phyloP scores from a whole-genome alignment of 2,797 vertebrate genomes.

The Lateolabrax maculatus region DNA sequence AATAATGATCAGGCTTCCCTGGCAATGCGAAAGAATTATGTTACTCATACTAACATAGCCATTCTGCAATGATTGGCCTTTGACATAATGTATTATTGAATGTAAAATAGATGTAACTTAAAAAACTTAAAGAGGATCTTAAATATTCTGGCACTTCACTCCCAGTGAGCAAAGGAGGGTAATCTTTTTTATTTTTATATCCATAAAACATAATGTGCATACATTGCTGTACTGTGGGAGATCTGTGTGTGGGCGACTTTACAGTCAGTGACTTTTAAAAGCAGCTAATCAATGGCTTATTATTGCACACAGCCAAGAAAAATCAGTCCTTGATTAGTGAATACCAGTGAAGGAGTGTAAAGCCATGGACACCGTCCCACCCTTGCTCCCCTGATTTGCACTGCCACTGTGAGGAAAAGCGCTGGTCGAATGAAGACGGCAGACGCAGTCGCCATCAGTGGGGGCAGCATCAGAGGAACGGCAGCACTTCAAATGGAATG shows the following conservation, averaged over 20 bases:
- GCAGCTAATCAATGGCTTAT: constrained; percentile 71
- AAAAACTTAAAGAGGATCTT: neutral
- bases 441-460: constrained; percentile 79
- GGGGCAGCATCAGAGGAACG: constrained; percentile 83
- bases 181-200: neutral
- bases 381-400: constrained; percentile 59
- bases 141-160: neutral
- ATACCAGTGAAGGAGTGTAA: constrained; percentile 54
- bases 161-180: constrained; percentile 2
- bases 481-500: constrained; percentile 86
- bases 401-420: constrained; percentile 75
- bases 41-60: neutral
- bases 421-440: constrained; percentile 68
- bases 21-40: neutral
- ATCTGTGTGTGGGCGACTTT: constrained; percentile 10
- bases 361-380: constrained; percentile 36
- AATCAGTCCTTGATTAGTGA: constrained; percentile 69
- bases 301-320: constrained; percentile 55
- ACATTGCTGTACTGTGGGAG: neutral
- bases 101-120: constrained; percentile 2
- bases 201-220: neutral
- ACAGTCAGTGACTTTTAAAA: constrained; percentile 54
- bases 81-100: neutral
- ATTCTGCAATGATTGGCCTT: constrained; percentile 2
- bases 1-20: neutral